Evolutionary conservation across 2,888 invertebrate genomes (phyloP).

Genomic region (Muschampia plurimacula): DNA sequence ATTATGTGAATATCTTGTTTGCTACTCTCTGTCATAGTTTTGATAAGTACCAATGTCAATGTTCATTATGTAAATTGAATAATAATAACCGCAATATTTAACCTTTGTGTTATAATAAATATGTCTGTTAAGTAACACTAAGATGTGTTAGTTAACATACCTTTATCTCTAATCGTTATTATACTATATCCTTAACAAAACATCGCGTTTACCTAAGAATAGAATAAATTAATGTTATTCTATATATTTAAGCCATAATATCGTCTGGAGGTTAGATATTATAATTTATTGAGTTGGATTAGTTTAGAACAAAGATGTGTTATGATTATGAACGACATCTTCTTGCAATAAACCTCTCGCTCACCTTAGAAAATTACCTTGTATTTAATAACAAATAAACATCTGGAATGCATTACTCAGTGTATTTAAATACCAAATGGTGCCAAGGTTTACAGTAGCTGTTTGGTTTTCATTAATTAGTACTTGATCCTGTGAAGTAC

Average conservation of each 20-base stretch:
- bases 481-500: constrained; percentile 1
- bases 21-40: not conserved
- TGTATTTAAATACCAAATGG: not conserved
- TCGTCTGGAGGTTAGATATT: constrained; percentile 15
- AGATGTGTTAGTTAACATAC: not conserved
- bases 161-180: constrained; percentile 18
- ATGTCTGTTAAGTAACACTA: not conserved
- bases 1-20: too few species aligned
- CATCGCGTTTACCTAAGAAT: constrained; percentile 4
- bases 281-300: constrained; percentile 18
- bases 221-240: constrained; percentile 8
- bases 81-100: not conserved
- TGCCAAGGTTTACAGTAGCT: constrained; percentile 21
- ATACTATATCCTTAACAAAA: constrained; percentile 18
- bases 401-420: constrained; percentile 7
- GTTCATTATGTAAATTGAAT: not conserved
- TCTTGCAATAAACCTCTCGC: not conserved
- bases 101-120: constrained; percentile 4
- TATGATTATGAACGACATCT: not conserved
- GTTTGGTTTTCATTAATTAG: constrained; percentile 10
- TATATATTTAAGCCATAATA: constrained; percentile 2
- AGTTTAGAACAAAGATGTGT: constrained; percentile 10
- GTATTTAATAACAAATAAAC: constrained; percentile 7
- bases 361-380: constrained; percentile 12
- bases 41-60: not conserved